These are phyloP conservation scores for Ctenochaetus hawaiiensis DNA, from an alignment of 2,797 vertebrate species.

Conservation along the genomic window DNA sequence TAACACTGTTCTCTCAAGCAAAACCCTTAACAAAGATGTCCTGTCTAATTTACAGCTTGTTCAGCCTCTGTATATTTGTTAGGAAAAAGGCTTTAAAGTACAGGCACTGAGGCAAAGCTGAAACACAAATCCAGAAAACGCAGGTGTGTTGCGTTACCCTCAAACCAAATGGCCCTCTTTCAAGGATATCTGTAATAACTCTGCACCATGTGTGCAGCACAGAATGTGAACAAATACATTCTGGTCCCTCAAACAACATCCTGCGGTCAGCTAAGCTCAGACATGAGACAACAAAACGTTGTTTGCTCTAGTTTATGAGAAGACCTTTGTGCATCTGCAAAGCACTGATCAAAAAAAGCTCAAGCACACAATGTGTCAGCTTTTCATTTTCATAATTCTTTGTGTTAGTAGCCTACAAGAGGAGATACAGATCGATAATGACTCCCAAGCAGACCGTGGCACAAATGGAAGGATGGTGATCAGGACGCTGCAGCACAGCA, in stretches of 20 bases:
- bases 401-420: conserved; percentile 57
- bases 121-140: conserved; percentile 20
- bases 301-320: conserved; percentile 68
- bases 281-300: conserved; percentile 59
- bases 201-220: conserved; percentile 1
- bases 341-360: conserved; percentile 73
- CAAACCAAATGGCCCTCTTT: conserved; percentile 19
- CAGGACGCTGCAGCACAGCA: conserved; percentile 40
- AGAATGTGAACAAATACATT: conserved; percentile 42
- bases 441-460: conserved; percentile 40
- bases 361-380: conserved; percentile 51
- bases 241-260: conserved; percentile 34
- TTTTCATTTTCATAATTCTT: conserved; percentile 79
- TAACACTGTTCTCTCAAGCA: conserved; percentile 63
- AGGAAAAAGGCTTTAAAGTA: conserved; percentile 36
- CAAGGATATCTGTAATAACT: conserved; percentile 36
- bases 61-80: conserved; percentile 52
- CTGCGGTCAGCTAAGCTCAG: conserved; percentile 59
- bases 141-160: conserved; percentile 28
- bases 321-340: conserved; percentile 63
- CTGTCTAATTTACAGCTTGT: conserved; percentile 62
- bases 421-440: conserved; percentile 65
- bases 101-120: conserved; percentile 9
- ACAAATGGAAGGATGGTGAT: conserved; percentile 47
- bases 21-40: conserved; percentile 56